Conservation (phyloP, 2,113 vertebrate genomes). For the Laticauda colubrina region DNA sequence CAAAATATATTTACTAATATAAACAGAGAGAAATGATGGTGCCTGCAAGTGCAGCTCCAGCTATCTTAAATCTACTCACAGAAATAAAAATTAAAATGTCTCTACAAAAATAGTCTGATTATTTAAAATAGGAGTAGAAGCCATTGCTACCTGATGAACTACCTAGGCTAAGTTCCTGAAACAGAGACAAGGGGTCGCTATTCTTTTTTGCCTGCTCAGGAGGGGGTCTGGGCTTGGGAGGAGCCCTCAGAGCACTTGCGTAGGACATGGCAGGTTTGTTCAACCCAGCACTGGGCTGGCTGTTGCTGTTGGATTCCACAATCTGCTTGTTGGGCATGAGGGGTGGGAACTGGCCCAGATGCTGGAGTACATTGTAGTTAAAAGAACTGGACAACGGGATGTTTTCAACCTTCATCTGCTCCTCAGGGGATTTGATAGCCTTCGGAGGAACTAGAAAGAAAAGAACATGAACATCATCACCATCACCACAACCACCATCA, state of each 20-base stretch:
- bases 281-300: conserved; percentile 66
- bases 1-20: conserved; percentile 73
- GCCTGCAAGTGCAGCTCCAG: conserved; percentile 69
- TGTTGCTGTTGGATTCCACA: conserved; percentile 74
- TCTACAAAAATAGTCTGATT: conserved; percentile 81
- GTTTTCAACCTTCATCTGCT: conserved; percentile 83
- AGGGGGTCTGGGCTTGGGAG: conserved; percentile 90
- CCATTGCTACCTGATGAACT: conserved; percentile 98
- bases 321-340: conserved; percentile 93
- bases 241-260: conserved; percentile 93
- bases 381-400: conserved; percentile 78
- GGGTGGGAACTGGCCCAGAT: conserved; percentile 96
- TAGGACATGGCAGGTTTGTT: conserved; percentile 95
- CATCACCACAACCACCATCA: not conserved
- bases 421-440: conserved; percentile 81
- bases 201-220: conserved; percentile 97
- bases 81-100: conserved; percentile 85
- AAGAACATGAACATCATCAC: not conserved
- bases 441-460: conserved; percentile 79
- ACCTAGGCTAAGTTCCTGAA: conserved; percentile 98
- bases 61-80: conserved; percentile 78
- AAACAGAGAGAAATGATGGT: conserved; percentile 73
- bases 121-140: conserved; percentile 99
- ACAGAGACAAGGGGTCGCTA: conserved; percentile 94
- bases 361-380: conserved; percentile 87